Evolutionary conservation across 2,797 vertebrate species (phyloP).

Genomic region (Amphiprion clarkii): DNA sequence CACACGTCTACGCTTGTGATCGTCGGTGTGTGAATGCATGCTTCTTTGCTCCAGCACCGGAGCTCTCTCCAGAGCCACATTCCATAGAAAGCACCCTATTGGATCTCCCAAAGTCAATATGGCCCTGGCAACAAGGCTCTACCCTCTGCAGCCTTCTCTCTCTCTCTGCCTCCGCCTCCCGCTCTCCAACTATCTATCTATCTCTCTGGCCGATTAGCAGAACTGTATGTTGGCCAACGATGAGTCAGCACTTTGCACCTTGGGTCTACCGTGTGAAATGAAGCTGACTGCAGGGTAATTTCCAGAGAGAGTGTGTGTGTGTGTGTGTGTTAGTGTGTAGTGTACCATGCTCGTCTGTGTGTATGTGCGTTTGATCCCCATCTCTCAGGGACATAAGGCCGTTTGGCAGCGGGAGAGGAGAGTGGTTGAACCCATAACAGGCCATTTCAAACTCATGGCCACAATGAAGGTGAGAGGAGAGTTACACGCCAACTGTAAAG

Average conservation of each 20-base stretch:
- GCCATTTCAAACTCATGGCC: slow-evolving; percentile 53
- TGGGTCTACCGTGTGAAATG: slow-evolving; percentile 68
- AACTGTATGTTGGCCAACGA: slow-evolving; percentile 69
- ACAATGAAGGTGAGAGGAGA: slow-evolving; percentile 40
- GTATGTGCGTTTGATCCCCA: slow-evolving; percentile 42
- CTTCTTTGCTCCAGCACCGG: slow-evolving; percentile 23
- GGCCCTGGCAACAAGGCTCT: slow-evolving; percentile 66
- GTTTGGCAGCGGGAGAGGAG: slow-evolving; percentile 48
- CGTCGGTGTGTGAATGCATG: slow-evolving; percentile 37
- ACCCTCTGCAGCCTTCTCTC: slow-evolving; percentile 45
- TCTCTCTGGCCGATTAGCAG: slow-evolving; percentile 66
- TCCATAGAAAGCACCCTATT: slow-evolving; percentile 59
- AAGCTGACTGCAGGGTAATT: slow-evolving; percentile 80
- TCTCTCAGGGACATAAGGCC: slow-evolving; percentile 55
- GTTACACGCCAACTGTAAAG: slow-evolving; percentile 34
- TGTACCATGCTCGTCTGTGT: slow-evolving; percentile 1
- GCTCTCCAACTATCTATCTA: slow-evolving; percentile 39
- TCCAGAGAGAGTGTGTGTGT: slow-evolving; percentile 47
- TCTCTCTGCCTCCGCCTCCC: slow-evolving; percentile 9
- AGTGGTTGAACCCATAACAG: slow-evolving; percentile 52
- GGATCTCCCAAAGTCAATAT: slow-evolving; percentile 64
- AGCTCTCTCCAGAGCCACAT: slow-evolving; percentile 39
- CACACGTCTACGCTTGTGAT: slow-evolving; percentile 20
- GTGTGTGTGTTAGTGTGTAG: slow-evolving; percentile 19
- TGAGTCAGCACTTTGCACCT: slow-evolving; percentile 81